Evolutionary conservation across 2,113 vertebrate genomes (phyloP), one percentile per base, ranked within the genome.

Genomic region (Jaculus jaculus): DNA sequence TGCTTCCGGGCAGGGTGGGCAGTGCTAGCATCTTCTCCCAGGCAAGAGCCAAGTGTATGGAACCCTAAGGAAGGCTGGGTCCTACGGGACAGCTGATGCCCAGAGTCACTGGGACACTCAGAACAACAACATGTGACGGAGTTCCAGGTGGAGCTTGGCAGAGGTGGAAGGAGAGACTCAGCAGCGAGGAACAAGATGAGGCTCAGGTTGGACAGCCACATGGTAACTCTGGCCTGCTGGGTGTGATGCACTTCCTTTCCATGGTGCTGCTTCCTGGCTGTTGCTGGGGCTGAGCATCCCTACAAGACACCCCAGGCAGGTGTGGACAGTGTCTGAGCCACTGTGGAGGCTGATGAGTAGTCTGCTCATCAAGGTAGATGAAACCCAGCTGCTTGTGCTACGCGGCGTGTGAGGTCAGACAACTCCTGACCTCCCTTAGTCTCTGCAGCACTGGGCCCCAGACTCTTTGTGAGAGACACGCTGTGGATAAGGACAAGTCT

Each of bases 11-110:
- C 42, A 66, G 32, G 91, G 26, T 5, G 1, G 15, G 58, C 51
- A 65, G 58, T 68, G 94, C 92, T 96, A 90, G 94, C 10, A 1
- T 28, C 10, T 23, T 39, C 30, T 12, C 80, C 95, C 81, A 63
- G 86, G 47, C 24, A 68, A 88, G 92, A 26, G 2, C 26, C 87
- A 21, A 34, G 28, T 1, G 3, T 34, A 16, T 26, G n/a, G 12
- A 28, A 28, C 47, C 51, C 13, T 2, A 32, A 32, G 16, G 73
- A 65, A 47, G 42, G 18, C n/a, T 17, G 3, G 21, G 47, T 15
- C 9, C 24, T 61, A 4, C 6, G 23, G 26, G n/a, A 3, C 21
- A 30, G 90, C 32, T 10, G 17, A 11, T 16, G 24, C 24, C 30
- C 24, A 17, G 5, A 8, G 47, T 15, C 18, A 0, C 18, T 12